phyloP scores from a whole-genome alignment of 2,888 invertebrate genomes.

The Tryphoninae sp. region DNA sequence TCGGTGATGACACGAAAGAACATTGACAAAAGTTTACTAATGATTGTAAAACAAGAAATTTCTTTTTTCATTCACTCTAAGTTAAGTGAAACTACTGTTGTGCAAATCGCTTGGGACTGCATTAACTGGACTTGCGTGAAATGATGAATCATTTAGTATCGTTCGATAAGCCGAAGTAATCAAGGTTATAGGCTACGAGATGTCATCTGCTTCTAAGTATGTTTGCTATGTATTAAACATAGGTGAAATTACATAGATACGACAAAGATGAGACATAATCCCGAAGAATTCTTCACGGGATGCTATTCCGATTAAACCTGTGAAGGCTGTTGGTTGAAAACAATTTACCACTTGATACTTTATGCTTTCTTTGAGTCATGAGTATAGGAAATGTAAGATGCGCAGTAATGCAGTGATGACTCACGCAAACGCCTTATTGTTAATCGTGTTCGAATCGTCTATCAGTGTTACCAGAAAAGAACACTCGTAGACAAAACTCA shows the following conservation, averaged over 20 bases:
- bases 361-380: not conserved
- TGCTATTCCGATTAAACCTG: slow-evolving; percentile 4
- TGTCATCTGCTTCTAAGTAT: not conserved
- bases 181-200: not conserved
- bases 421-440: not conserved
- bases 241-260: not conserved
- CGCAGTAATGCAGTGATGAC: not conserved
- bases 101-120: not conserved
- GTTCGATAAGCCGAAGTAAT: not conserved
- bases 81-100: not conserved
- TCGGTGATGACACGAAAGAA: not conserved
- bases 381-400: too few relatives aligned
- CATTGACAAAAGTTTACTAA: not conserved
- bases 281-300: not conserved
- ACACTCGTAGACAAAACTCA: too few relatives aligned
- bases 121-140: not conserved
- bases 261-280: not conserved
- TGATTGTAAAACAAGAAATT: not conserved
- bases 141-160: not conserved
- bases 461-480: too few relatives aligned
- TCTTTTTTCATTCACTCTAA: not conserved
- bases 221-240: not conserved
- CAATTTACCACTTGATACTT: not conserved
- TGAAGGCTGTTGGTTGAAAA: not conserved
- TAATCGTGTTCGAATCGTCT: not conserved